phyloP scores from a whole-genome alignment of 1,140 invertebrate species.

The Ceratosolen fusciceps region DNA sequence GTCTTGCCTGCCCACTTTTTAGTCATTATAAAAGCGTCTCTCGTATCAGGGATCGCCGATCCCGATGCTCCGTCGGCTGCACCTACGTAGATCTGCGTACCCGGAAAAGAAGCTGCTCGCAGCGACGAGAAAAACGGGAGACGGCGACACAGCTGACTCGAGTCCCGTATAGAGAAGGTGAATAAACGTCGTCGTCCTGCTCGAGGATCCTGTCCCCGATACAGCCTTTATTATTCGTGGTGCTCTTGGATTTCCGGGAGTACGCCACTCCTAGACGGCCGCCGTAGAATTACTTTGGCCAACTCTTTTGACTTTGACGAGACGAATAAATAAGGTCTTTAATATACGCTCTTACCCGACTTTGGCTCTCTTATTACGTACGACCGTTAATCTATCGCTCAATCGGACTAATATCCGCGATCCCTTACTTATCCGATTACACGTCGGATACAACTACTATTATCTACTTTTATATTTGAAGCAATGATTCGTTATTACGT shows the following conservation, averaged over 20 bases:
- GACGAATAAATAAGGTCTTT: background rate
- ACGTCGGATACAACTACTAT: no score
- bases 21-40: no score
- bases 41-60: no score
- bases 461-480: no score
- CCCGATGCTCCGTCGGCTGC: no score
- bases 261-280: background rate
- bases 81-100: no score
- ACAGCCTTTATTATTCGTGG: background rate
- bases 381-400: no score
- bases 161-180: background rate
- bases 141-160: background rate
- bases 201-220: background rate
- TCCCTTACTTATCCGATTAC: no score
- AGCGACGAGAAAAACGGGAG: constrained; percentile 24
- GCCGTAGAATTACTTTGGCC: background rate
- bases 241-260: constrained; percentile 13
- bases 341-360: background rate
- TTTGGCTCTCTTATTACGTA: background rate
- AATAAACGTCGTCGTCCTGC: constrained; percentile 3
- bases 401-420: no score
- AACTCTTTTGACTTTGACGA: background rate
- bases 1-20: no score
- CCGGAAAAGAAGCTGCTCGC: no score
- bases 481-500: no score